Evolutionary conservation across 2,888 invertebrate genomes (phyloP).

Genomic region (Platypus cylindrus): DNA sequence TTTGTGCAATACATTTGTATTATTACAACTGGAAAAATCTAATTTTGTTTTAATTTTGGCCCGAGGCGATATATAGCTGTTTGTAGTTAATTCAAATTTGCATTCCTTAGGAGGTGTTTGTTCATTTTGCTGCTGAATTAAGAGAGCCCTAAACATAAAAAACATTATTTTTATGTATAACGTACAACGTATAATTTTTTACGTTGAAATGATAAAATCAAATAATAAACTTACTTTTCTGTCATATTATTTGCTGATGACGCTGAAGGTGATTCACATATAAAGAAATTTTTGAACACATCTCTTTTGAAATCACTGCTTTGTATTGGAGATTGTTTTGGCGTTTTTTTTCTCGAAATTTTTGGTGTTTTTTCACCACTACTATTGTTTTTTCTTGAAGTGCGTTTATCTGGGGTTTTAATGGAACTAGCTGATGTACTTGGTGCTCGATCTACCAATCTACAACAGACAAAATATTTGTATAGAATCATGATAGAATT

Average conservation of each 20-base stretch:
- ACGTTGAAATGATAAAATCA: too few relatives aligned
- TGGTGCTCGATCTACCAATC: slow-evolving; percentile 4
- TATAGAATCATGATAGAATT: too few relatives aligned
- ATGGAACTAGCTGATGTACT: slow-evolving; percentile 1
- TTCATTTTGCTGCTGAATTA: slow-evolving; percentile 26
- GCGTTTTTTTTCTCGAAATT: slow-evolving; percentile 26
- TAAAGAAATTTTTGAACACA: slow-evolving; percentile 28
- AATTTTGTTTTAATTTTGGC: slow-evolving; percentile 25
- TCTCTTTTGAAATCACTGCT: slow-evolving; percentile 28
- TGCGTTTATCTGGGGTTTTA: slow-evolving; percentile 4
- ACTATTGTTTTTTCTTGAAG: slow-evolving; percentile 2
- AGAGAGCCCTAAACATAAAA: slow-evolving; percentile 19
- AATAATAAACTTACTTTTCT: too few relatives aligned
- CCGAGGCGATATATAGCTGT: slow-evolving; percentile 10
- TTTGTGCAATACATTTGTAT: too few relatives aligned
- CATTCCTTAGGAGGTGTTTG: slow-evolving; percentile 24
- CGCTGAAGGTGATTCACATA: too few relatives aligned
- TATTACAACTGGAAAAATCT: slow-evolving; percentile 19
- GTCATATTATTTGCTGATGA: too few relatives aligned
- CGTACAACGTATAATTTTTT: too few relatives aligned
- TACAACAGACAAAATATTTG: too few relatives aligned
- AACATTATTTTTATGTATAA: too few relatives aligned
- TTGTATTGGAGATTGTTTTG: slow-evolving; percentile 25
- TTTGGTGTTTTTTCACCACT: slow-evolving; percentile 7
- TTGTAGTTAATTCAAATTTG: slow-evolving; percentile 2